Base-by-base conservation (phyloP, 2,113 vertebrate genomes). In the Passer montanus region DNA sequence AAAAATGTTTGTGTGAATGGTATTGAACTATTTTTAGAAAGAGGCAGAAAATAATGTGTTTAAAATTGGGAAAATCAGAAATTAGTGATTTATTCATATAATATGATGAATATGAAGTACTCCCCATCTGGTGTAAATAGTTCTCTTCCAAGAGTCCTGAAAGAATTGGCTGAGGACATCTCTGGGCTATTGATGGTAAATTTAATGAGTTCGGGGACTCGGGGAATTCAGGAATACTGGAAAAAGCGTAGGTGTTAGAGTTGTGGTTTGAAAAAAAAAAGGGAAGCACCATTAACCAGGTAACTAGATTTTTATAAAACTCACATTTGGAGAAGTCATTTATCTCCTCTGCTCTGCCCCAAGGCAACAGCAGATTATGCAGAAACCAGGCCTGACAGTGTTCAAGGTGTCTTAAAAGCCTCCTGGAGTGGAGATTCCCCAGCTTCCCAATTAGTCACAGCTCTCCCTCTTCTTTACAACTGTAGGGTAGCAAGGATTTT, bases 191-290 rank as follows among this genome's bases (percentile, higher is more conserved):
- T 89, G 80, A 67, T 67, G 47, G 68, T 72, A 96, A 87, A 90
- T 94, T 89, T 97, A 97, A 95, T 97, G 94, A 97, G 80, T 93
- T 49, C 2, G 0, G 95, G 83, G 95, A 92, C 80, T 90, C 10
- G 0, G 96, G 93, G 96, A 97, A 64, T 97, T 93, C 30, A 52
- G 77, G 47, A 92, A 39, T 83, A 70, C 82, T 96, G 79, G 46
- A 81, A 63, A 63, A 15, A 86, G 21, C 1, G 1, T 83, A 81
- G 89, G 72, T 92, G 76, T 95, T 89, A 43, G 79, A 90, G 70
- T 60, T 67, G 43, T 59, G 74, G 69, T 84, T 90, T 95, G 91
- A 87, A 90, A 89, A 91, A 93, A 93, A 68, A 37, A 87, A 69
- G 49, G 70, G 70, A 93, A 94, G 95, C 93, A 49, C 91, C 89